A percentile compares a stretch with the other conserved stretches of the same genome.
Evolutionary conservation across 2,888 invertebrate species (phyloP).

Genomic region (Ceriagrion tenellum): DNA sequence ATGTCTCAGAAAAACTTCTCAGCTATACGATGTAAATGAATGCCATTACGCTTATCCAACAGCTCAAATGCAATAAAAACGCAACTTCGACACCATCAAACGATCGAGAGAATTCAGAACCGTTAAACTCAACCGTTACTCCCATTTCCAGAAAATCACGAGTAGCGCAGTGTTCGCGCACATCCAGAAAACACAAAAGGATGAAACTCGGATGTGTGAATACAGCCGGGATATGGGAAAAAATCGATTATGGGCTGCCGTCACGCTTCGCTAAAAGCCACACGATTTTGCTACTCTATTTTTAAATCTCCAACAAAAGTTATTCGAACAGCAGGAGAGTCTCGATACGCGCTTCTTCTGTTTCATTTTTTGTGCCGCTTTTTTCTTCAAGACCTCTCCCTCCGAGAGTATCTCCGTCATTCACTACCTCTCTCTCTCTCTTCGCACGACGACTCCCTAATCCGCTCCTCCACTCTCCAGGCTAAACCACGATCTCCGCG

Average conservation of each 20-base stretch:
- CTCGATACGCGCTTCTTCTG: background rate
- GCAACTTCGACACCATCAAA: background rate
- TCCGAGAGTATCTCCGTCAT: background rate
- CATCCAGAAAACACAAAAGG: background rate
- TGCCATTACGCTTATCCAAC: background rate
- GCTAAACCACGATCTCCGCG: background rate
- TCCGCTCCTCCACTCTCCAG: background rate
- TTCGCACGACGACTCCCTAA: constrained; percentile 42
- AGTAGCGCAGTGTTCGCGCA: background rate
- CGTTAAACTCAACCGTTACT: background rate
- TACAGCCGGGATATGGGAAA: background rate
- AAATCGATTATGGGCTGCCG: constrained; percentile 49
- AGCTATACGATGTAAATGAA: background rate
- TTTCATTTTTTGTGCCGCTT: background rate
- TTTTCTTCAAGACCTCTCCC: background rate
- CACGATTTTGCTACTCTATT: constrained; percentile 23
- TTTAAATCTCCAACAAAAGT: constrained; percentile 1
- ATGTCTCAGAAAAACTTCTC: background rate
- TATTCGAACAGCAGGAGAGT: background rate
- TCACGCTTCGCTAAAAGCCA: constrained; percentile 29
- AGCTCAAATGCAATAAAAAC: background rate
- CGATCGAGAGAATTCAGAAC: background rate
- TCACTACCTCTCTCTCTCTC: constrained; percentile 25
- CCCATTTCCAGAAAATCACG: constrained; percentile 1
- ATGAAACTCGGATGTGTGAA: background rate